Evolutionary conservation across 2,797 vertebrate genomes (phyloP), one percentile per base, ranked within the genome.

Genomic region (Rhincodon typus): DNA sequence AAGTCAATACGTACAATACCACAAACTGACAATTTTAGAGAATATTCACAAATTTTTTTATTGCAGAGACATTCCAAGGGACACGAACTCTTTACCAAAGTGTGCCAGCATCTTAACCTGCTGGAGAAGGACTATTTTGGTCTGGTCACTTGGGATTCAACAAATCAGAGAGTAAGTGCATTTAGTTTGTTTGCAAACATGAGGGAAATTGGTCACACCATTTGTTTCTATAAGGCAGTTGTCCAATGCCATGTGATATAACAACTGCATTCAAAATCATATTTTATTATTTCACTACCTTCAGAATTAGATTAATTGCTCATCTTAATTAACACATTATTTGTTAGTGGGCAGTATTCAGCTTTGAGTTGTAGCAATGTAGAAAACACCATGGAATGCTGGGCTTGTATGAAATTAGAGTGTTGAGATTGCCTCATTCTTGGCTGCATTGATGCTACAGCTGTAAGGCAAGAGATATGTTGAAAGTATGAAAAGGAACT

Each of bases 121-220:
- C 97, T 99, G 97, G 99, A 99, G 97, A 99, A 99, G 96, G 99
- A 99, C 97, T 99, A 99, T 96, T 99, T 99, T 96, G 98, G 98
- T 15, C 97, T 99, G 96, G 98, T 98, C 95, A 97, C 98, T 97
- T 99, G 98, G 98, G 99, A 99, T 96, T 98, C 97, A 0, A 96
- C 97, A 53, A 97, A 96, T 2, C 97, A 98, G 96, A 99, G 99
- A 98, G 99, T 99, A 96, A 97, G 98, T 42, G 3, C 69, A 3
- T 82, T 93, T 69, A 93, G 23, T 93, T 91, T 93, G 17, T 93
- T 93, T 93, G 13, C 17, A 93, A 93, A 69, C 62, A 12, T 93
- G 7, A 69, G 34, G 34, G 30, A 67, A 91, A 21, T 8, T 19
- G 42, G 25, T 84, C 42, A 84, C 42, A 46, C 79, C 5, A 21